phyloP scores from a whole-genome alignment of 2,888 invertebrate species.

The Belgica antarctica region DNA sequence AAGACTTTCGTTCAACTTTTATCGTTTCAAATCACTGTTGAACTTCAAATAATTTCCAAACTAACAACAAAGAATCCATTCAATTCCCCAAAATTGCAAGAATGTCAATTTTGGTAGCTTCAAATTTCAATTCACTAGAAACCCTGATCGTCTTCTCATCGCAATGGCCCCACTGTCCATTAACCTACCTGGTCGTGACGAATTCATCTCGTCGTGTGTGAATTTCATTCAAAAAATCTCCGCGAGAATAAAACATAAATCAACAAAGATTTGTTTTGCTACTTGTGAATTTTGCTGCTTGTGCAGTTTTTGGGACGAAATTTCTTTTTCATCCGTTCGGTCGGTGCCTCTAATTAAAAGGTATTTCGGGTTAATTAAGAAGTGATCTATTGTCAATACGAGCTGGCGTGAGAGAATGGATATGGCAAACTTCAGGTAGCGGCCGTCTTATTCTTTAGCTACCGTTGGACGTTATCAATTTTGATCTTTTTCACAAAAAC shows the following conservation, averaged over 20 bases:
- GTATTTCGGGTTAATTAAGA: slow-evolving; percentile 38
- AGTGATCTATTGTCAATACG: slow-evolving; percentile 33
- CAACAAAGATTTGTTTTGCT: background rate
- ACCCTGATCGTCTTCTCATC: too few relatives aligned
- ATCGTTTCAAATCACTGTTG: too few relatives aligned
- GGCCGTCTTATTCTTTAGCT: background rate
- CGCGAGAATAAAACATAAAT: slow-evolving; percentile 13
- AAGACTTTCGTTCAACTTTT: too few relatives aligned
- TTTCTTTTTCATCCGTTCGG: background rate
- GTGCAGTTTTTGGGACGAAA: slow-evolving; percentile 11
- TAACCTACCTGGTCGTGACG: slow-evolving; percentile 8
- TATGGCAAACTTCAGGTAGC: background rate
- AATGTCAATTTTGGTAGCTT: slow-evolving; percentile 13
- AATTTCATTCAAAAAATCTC: slow-evolving; percentile 11
- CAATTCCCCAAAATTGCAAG: too few relatives aligned
- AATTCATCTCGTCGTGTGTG: slow-evolving; percentile 15
- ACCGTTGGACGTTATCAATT: slow-evolving; percentile 13
- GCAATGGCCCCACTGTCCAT: too few relatives aligned
- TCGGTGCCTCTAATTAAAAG: slow-evolving; percentile 34
- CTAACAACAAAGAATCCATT: too few relatives aligned
- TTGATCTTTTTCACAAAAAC: background rate
- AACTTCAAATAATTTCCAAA: too few relatives aligned
- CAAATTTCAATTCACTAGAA: too few relatives aligned
- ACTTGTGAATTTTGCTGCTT: background rate
- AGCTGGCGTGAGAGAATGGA: slow-evolving; percentile 7